Evolutionary conservation across 1,140 invertebrate species (phyloP).

Genomic region (Pentalonia nigronervosa): DNA sequence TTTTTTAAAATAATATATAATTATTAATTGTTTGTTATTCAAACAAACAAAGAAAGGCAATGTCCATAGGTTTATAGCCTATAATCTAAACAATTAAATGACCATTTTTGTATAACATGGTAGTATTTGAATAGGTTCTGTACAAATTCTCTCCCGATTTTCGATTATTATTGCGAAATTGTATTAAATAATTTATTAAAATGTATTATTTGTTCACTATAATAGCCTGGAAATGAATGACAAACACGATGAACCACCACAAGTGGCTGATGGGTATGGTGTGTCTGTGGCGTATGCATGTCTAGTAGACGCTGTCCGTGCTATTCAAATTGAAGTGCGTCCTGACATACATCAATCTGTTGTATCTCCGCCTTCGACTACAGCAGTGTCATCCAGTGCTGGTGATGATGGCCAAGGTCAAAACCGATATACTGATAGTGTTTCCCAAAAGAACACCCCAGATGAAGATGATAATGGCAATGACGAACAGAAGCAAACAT

Average conservation of each 20-base stretch:
- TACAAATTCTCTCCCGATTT: too few relatives aligned
- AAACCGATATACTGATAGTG: background rate
- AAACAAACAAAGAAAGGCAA: too few relatives aligned
- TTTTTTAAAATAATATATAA: too few relatives aligned
- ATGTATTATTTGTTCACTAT: constrained; percentile 59
- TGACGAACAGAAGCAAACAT: constrained; percentile 64
- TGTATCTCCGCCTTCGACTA: background rate
- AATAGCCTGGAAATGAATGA: constrained; percentile 93
- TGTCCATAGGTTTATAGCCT: too few relatives aligned
- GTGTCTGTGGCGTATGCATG: constrained; percentile 93
- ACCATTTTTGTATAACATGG: too few relatives aligned
- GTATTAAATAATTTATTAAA: constrained; percentile 14
- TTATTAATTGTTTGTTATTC: too few relatives aligned
- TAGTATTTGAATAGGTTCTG: too few relatives aligned
- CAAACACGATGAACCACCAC: constrained; percentile 85
- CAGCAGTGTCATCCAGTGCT: constrained; percentile 12
- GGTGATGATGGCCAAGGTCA: background rate
- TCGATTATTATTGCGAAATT: too few relatives aligned
- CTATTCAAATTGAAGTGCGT: constrained; percentile 62
- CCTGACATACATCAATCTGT: constrained; percentile 25
- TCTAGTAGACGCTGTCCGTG: constrained; percentile 86
- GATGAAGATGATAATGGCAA: constrained; percentile 63
- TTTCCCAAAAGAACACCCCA: background rate
- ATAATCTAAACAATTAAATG: too few relatives aligned
- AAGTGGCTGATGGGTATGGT: constrained; percentile 92